phyloP scores from a whole-genome alignment of 1,140 invertebrate species.

The Brachionus rotundiformis region DNA sequence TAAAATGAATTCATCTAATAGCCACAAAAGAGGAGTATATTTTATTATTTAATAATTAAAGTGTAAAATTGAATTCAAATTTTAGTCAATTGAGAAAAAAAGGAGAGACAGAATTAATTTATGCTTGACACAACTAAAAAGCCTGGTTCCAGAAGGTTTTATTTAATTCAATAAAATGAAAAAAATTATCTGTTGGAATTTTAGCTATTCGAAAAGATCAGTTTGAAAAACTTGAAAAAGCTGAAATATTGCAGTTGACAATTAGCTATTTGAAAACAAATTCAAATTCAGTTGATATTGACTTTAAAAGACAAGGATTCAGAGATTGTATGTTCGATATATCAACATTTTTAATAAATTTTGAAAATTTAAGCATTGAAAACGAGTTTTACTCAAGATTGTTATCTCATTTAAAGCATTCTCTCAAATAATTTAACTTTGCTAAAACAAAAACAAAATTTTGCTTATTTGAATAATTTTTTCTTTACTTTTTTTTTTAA shows the following conservation, averaged over 20 bases:
- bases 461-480: not conserved
- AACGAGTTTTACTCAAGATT: not conserved
- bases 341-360: slow-evolving; percentile 1
- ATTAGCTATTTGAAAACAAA: not conserved
- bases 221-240: slow-evolving; percentile 30
- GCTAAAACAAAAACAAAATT: not conserved
- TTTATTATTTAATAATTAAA: not conserved
- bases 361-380: slow-evolving; percentile 17
- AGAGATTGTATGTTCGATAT: slow-evolving; percentile 23
- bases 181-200: not conserved
- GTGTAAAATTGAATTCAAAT: not conserved
- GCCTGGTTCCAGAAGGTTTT: slow-evolving; percentile 17
- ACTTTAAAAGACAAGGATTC: slow-evolving; percentile 23
- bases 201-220: slow-evolving; percentile 26
- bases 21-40: not conserved
- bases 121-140: not conserved
- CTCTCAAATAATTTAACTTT: not conserved
- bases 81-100: slow-evolving; percentile 27
- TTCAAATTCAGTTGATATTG: not conserved
- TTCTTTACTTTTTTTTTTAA: not conserved
- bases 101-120: slow-evolving; percentile 20
- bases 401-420: slow-evolving; percentile 26
- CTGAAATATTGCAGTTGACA: slow-evolving; percentile 18
- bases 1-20: not conserved
- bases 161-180: too few species aligned